Evolutionary conservation across 2,888 invertebrate genomes (phyloP), one percentile per base, ranked within the genome.

Genomic region (Amorpha juglandis): DNA sequence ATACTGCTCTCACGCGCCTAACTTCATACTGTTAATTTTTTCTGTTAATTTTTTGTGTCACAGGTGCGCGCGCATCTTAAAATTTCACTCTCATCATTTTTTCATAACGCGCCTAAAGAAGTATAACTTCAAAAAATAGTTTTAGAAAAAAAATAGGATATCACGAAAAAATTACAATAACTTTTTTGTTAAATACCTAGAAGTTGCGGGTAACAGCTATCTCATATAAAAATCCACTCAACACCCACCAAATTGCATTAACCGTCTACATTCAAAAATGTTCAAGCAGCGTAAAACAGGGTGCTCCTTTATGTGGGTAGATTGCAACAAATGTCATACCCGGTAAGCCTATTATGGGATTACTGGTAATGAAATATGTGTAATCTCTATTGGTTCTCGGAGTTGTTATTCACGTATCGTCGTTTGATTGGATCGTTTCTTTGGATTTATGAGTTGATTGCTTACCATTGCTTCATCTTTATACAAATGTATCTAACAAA

Each of bases 351-450:
- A 91, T 91, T 92, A 91, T 81, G 69, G 90, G 92, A 91, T 92
- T 91, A 90, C 82, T 80, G 76, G 91, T 92, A 92, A 91, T 91
- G 92, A 90, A 91, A 91, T 91, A 92, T 91, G 87, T 91, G 91
- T 91, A 91, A 91, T 92, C 92, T 91, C 86, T 90, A 89, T 89
- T 89, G 89, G 88, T 63, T n/a, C 50, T 9, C 50, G 50, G 45
- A 27, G 21, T 45, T 63, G 50, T 50, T 51, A 77, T 78, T 77
- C 74, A 77, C 70, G 68, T 71, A 71, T 63, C 71, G 76, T 70
- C 75, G 71, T 75, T 72, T 73, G 71, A 68, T 75, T 63, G 69
- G 52, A 68, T 48, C 45, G 51, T 62, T 65, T 42, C 62, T 82
- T 78, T 19, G 74, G 75, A 48, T 53, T 58, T 66, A 47, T 48